These are phyloP conservation scores for Spilarctia lutea DNA, from an alignment of 2,888 invertebrate genomes.

Conservation along the genomic window DNA sequence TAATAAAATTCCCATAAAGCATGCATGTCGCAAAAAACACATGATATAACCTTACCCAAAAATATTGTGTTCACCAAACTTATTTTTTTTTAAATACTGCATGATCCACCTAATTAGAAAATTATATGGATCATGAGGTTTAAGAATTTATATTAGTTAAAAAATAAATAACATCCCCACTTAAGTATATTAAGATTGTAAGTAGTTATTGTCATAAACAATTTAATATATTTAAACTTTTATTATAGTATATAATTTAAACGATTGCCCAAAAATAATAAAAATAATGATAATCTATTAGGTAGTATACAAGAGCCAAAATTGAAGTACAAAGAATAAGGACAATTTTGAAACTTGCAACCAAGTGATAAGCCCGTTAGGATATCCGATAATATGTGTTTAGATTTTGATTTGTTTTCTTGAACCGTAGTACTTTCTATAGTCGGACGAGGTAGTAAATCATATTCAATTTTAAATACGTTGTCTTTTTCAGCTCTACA, in stretches of 20 bases:
- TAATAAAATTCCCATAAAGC: no score
- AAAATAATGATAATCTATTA: neutral
- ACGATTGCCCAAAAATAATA: neutral
- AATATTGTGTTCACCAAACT: no score
- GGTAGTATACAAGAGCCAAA: neutral
- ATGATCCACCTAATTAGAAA: no score
- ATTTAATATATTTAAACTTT: neutral
- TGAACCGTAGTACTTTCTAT: neutral
- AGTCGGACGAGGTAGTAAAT: neutral
- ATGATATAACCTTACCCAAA: no score
- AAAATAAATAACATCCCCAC: no score
- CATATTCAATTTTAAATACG: conserved; percentile 8
- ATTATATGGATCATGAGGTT: no score
- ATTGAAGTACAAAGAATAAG: conserved; percentile 3
- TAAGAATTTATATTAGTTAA: no score
- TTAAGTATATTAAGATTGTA: neutral
- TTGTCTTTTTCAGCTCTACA: neutral
- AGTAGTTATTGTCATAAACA: neutral
- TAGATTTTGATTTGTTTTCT: neutral
- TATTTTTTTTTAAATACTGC: no score
- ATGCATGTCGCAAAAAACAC: no score
- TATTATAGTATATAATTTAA: neutral
- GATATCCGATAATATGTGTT: conserved; percentile 4
- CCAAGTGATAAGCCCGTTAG: conserved; percentile 9
- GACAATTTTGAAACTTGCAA: conserved; percentile 10